Evolutionary conservation across 2,797 vertebrate genomes (phyloP), one percentile per base, ranked within the genome.

Genomic region (Urocyon cinereoargenteus): DNA sequence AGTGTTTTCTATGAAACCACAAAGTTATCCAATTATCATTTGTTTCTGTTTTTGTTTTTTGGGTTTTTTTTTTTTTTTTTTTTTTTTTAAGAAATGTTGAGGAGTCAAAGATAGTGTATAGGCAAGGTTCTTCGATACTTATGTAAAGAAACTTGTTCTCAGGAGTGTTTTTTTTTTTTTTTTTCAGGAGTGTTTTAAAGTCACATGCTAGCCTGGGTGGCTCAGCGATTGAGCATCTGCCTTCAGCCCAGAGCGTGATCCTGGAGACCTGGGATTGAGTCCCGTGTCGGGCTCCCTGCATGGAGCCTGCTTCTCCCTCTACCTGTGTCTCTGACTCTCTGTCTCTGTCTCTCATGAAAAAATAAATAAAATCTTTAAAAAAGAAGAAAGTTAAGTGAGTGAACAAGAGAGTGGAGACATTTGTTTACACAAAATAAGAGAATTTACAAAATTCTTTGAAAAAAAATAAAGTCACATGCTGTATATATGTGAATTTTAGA

Each of bases 101-200:
- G 31, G 6, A 70, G 40, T 93, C 7, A n/a, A 85, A 68, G 53
- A 73, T 24, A 90, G 75, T 45, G 70, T n/a, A 16, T 62, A 94
- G 59, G 15, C 55, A 90, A 26, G 73, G 36, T 85, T 95, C 73
- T 92, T 62, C 31, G 95, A 78, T 94, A 90, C 24, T 16, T 34
- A 45, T 75, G 90, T 79, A 78, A 31, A 81, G 82, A 53, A 77
- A 88, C 90, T 92, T 92, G 26, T 91, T 91, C 66, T 95, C 75
- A 91, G 36, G 51, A 92, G 45, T 79, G 24, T 92, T 94, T 95
- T 36, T 36, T 36, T 36, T 36, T 36, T 36, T 36, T 36, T 36
- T 36, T 36, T 36, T 36, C 36, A 36, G 36, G 40, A 40, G 40
- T 40, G 40, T 40, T 45, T 45, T 87, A 75, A 93, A 86, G 62